A percentile compares a stretch with the other conserved stretches of the same genome.
phyloP scores from a whole-genome alignment of 2,113 vertebrate species.

The Ophthalmolycus amberensis region DNA sequence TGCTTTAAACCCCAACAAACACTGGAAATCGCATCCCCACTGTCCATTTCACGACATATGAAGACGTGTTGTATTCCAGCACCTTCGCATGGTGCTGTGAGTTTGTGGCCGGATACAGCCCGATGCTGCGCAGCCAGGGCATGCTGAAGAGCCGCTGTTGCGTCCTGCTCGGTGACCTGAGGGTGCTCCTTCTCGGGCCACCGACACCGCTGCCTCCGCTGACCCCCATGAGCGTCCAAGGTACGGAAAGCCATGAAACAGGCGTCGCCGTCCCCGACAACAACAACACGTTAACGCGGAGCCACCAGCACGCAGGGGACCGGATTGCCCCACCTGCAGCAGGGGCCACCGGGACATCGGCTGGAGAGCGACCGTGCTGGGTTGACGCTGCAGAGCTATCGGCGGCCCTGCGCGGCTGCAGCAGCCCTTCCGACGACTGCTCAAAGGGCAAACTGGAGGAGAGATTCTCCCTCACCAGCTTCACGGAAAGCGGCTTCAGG shows the following conservation, averaged over 20 bases:
- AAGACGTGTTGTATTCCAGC: conserved; percentile 75
- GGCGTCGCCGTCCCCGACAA: conserved; percentile 80
- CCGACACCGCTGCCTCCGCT: conserved; percentile 83
- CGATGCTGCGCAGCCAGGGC: conserved; percentile 92
- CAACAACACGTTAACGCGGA: conserved; percentile 85
- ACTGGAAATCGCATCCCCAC: conserved; percentile 35
- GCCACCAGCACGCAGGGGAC: conserved; percentile 76
- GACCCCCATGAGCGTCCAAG: conserved; percentile 89
- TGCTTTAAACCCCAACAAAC: conserved; percentile 13
- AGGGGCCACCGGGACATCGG: conserved; percentile 74
- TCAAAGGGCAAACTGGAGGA: conserved; percentile 93
- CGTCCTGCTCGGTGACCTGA: conserved; percentile 97
- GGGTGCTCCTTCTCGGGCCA: conserved; percentile 94
- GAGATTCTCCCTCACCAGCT: conserved; percentile 93
- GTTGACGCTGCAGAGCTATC: conserved; percentile 87
- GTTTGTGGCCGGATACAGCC: conserved; percentile 79
- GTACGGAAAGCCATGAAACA: conserved; percentile 74
- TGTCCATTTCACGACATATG: conserved; percentile 42
- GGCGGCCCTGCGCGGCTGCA: conserved; percentile 86
- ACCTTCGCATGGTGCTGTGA: conserved; percentile 83
- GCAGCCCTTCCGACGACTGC: conserved; percentile 92
- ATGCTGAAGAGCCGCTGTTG: conserved; percentile 98
- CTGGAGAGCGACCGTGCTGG: conserved; percentile 83
- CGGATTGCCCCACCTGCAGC: conserved; percentile 79
- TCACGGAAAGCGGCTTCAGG: conserved; percentile 94